Conservation (phyloP, 1,140 invertebrate species). For the Halictus rubicundus region DNA sequence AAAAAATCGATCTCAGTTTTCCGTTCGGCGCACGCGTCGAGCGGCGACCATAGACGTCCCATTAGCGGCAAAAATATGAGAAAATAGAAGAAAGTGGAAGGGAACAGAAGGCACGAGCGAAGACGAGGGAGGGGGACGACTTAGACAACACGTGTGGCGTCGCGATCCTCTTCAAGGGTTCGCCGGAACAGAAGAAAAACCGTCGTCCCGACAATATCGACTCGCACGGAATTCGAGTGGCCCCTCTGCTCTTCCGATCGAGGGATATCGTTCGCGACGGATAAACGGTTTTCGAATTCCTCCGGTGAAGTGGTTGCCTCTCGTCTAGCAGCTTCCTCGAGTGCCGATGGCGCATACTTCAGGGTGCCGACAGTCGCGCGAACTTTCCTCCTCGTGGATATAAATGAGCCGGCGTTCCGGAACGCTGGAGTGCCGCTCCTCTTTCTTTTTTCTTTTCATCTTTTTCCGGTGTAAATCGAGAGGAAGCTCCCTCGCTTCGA, state of each 20-base stretch:
- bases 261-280: neutral
- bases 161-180: neutral
- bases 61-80: neutral
- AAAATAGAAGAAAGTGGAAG: neutral
- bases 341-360: neutral
- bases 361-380: constrained; percentile 6
- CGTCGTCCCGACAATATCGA: neutral
- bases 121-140: neutral
- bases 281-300: constrained; percentile 9
- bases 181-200: constrained; percentile 1
- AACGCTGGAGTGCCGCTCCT: neutral
- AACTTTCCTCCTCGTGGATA: constrained; percentile 10
- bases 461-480: neutral
- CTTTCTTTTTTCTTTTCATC: neutral
- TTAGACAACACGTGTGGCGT: constrained; percentile 23
- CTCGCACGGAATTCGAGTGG: neutral
- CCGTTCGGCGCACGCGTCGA: neutral
- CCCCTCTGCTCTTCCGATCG: neutral
- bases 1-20: neutral
- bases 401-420: constrained; percentile 2
- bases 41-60: neutral
- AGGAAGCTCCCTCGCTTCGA: neutral
- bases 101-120: constrained; percentile 15
- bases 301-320: neutral
- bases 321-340: neutral